Evolutionary conservation across 1,140 invertebrate genomes (phyloP), one percentile per base, ranked within the genome.

Genomic region (Pseudomyrmex dendroicus): DNA sequence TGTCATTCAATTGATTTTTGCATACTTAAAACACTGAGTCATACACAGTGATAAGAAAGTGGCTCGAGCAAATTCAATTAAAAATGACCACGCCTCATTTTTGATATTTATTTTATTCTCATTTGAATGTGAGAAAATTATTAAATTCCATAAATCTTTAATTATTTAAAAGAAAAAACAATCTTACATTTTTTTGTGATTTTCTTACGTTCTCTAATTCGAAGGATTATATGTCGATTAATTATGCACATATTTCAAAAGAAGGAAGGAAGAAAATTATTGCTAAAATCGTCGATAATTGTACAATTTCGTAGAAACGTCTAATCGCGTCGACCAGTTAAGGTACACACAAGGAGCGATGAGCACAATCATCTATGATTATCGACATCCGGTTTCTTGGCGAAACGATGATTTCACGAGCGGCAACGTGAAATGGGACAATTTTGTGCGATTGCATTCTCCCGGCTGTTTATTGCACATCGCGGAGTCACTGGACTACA

Each of bases 371-470:
- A 15, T 59, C 54, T 17, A 10, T 78, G 76, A 78, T 78, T 83
- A 74, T 74, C 62, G 72, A 35, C 70, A 63, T 83, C 72, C 70
- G 72, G 72, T 72, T 59, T 54, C 50, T 78, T 70, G 15, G 35
- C 35, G 59, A 62, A 84, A 80, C 74, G 64, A 76, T 70, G 70
- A 22, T 84, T 82, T 82, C 76, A 35, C 83, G 77, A 70, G 17
- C 83, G 54, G 50, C 67, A 35, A 66, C 59, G 50, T 20, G 67
- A 73, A 84, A 73, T 73, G 62, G 44, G 61, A 84, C 76, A 82
- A 84, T 84, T 84, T 84, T 82, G n/a, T 48, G n/a, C 50, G 73
- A 68, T 66, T 74, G 73, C 48, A 68, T 84, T 70, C 48, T 35
- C 52, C n/a, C 15, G 57, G n/a, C 57, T 46, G 44, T 64, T 54